These are phyloP conservation scores for Hylyphantes graminicola DNA, from an alignment of 1,140 invertebrate genomes.

Conservation along the genomic window DNA sequence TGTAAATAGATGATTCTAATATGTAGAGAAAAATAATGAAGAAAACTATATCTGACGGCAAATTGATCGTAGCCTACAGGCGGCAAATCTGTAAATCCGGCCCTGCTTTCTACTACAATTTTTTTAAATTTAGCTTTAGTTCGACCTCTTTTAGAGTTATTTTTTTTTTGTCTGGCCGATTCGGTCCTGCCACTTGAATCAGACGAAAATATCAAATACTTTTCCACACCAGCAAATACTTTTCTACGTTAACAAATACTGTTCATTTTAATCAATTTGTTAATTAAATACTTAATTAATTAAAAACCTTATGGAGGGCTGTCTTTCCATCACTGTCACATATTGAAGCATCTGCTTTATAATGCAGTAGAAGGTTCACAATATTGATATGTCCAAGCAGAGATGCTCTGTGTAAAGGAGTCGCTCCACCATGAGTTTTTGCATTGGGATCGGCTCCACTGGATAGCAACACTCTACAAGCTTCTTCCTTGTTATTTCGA, in stretches of 20 bases:
- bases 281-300: not conserved
- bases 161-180: too few species aligned
- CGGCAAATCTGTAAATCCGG: too few species aligned
- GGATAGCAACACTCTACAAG: conserved; percentile 77
- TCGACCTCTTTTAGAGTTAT: too few species aligned
- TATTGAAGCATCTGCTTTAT: conserved; percentile 74
- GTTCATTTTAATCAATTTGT: conserved; percentile 3
- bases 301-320: conserved; percentile 76
- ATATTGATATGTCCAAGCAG: conserved; percentile 74
- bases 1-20: too few species aligned
- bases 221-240: too few species aligned
- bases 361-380: conserved; percentile 75
- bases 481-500: conserved; percentile 77
- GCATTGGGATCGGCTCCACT: conserved; percentile 79
- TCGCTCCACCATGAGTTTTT: conserved; percentile 79
- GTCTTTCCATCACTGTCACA: conserved; percentile 84
- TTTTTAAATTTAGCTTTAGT: too few species aligned
- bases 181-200: too few species aligned
- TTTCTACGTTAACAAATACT: not conserved
- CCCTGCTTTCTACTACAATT: too few species aligned
- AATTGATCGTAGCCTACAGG: too few species aligned
- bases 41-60: too few species aligned
- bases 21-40: too few species aligned
- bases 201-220: too few species aligned
- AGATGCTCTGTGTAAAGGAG: conserved; percentile 84